phyloP scores from a whole-genome alignment of 2,888 invertebrate genomes.

The Galeruca laticollis region DNA sequence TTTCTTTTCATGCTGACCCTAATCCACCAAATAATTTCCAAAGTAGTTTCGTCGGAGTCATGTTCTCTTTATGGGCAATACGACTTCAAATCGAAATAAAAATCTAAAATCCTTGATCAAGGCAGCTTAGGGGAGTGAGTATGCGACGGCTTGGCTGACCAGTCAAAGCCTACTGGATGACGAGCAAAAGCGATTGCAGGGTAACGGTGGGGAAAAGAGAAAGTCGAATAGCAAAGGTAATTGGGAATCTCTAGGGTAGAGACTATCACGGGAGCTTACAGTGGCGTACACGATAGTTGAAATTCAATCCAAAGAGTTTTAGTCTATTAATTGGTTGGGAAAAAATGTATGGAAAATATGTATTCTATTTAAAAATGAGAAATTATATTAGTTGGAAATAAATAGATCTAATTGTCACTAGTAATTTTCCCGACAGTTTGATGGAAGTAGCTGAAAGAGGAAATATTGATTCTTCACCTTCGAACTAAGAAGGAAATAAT shows the following conservation, averaged over 20 bases:
- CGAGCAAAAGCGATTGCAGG: conserved; percentile 10
- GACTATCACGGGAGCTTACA: conserved; percentile 45
- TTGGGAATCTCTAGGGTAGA: conserved; percentile 53
- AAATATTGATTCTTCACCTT: too few species aligned
- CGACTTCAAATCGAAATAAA: conserved; percentile 51
- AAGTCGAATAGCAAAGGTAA: conserved; percentile 56
- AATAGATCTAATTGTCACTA: too few species aligned
- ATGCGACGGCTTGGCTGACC: conserved; percentile 50
- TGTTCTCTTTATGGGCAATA: conserved; percentile 35
- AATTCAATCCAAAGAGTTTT: too few species aligned
- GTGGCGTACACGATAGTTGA: conserved; percentile 27
- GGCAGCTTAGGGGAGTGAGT: conserved; percentile 53
- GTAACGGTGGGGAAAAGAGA: conserved; percentile 44
- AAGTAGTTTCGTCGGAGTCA: conserved; percentile 30
- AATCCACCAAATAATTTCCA: conserved; percentile 36
- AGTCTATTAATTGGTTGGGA: too few species aligned
- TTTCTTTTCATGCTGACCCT: conserved; percentile 36
- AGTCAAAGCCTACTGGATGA: conserved; percentile 51
- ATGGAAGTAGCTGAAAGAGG: too few species aligned
- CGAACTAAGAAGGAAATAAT: too few species aligned
- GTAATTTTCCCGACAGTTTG: too few species aligned
- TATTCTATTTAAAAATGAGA: too few species aligned
- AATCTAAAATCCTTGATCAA: conserved; percentile 57
- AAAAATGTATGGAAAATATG: too few species aligned
- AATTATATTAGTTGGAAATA: too few species aligned